These are phyloP conservation scores for Amyelois transitella DNA, from an alignment of 1,140 invertebrate genomes.

Conservation along the genomic window DNA sequence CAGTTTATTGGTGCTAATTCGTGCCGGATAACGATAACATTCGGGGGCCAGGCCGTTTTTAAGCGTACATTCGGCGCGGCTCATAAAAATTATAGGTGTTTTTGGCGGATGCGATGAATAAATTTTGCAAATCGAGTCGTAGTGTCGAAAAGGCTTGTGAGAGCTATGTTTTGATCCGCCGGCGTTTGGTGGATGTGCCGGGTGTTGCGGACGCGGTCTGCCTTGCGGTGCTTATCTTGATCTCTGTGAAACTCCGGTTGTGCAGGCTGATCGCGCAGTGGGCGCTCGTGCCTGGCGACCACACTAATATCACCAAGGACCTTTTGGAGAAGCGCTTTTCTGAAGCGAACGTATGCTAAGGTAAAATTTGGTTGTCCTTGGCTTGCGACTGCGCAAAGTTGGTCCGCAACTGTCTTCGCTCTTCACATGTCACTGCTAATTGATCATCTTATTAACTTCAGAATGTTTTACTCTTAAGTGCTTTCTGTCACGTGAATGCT, in stretches of 20 bases:
- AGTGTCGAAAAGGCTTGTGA: conserved; percentile 67
- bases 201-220: conserved; percentile 48
- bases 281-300: conserved; percentile 16
- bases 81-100: conserved; percentile 65
- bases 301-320: conserved; percentile 17
- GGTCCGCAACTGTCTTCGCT: not conserved
- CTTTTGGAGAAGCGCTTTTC: conserved; percentile 20
- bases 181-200: conserved; percentile 56
- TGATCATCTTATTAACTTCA: not conserved
- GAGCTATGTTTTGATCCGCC: conserved; percentile 66
- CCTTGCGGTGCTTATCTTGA: conserved; percentile 28
- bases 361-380: conserved; percentile 37
- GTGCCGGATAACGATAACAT: conserved; percentile 52
- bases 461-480: not conserved
- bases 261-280: conserved; percentile 24
- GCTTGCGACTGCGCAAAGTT: conserved; percentile 12
- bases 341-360: conserved; percentile 50
- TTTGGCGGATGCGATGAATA: conserved; percentile 73
- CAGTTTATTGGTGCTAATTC: conserved; percentile 59
- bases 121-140: conserved; percentile 71
- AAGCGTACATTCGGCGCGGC: conserved; percentile 47
- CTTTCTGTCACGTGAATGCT: not conserved
- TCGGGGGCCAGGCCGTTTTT: conserved; percentile 24
- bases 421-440: not conserved
- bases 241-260: conserved; percentile 39